These are phyloP conservation scores for Coracopsis vasa DNA, from an alignment of 2,113 vertebrate species.

Conservation along the genomic window DNA sequence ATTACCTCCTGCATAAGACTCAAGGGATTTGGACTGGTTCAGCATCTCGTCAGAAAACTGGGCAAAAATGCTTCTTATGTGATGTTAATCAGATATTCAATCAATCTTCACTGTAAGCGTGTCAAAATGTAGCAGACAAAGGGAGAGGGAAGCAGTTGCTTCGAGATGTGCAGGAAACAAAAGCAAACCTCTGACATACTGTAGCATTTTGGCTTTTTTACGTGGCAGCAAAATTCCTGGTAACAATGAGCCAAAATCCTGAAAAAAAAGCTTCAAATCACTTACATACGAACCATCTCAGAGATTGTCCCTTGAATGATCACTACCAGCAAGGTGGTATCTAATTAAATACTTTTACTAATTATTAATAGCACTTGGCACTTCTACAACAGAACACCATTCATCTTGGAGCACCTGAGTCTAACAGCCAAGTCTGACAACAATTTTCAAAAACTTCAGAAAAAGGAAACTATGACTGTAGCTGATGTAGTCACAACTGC, in stretches of 20 bases:
- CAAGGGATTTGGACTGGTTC: constrained; percentile 68
- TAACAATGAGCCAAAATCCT: not conserved
- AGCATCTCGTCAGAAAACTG: constrained; percentile 65
- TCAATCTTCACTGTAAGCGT: constrained; percentile 8
- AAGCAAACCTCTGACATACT: not conserved
- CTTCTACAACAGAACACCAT: not conserved
- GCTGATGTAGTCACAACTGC: not conserved
- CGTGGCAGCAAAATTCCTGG: not conserved
- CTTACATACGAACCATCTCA: not conserved
- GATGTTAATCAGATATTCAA: constrained; percentile 69
- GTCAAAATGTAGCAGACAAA: constrained; percentile 45
- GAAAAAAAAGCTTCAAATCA: not conserved
- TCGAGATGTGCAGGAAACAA: not conserved
- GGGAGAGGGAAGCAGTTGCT: not conserved
- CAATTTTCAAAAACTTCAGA: not conserved
- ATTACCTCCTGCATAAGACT: constrained; percentile 72
- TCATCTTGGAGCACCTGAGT: not conserved
- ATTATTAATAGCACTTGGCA: not conserved
- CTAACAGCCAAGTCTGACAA: not conserved
- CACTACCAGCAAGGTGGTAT: not conserved
- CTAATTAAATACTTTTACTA: constrained; percentile 15
- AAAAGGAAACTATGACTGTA: not conserved
- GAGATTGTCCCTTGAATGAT: not conserved
- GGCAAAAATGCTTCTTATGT: constrained; percentile 55
- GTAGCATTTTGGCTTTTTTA: not conserved